Base-by-base conservation (phyloP, 2,888 invertebrate species). In the Blomia tropicalis region DNA sequence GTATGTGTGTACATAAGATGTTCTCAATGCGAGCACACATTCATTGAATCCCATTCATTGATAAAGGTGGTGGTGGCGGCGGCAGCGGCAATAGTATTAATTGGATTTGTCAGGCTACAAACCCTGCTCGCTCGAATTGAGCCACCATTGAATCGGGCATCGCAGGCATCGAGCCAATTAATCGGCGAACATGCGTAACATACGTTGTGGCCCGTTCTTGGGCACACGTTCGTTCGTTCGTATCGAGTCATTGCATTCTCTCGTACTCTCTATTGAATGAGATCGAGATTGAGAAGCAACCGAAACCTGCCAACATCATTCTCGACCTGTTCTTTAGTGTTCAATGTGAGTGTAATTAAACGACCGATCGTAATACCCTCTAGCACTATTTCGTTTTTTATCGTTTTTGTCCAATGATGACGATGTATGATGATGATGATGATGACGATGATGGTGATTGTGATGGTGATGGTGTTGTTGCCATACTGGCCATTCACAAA, bases 61-160 rank as follows among this genome's bases (percentile, higher is more conserved):
- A n/a, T n/a, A n/a, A n/a, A n/a, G n/a, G n/a, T n/a, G n/a, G n/a
- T 47, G 51, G 7, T 7, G 51, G 51, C 51, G n/a, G 22, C 11
- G n/a, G 51, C 7, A 7, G 7, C 51, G n/a, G 51, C 7, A 19
- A 19, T 7, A 22, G 14, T n/a, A 47, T 47, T 47, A 47, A 47
- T 47, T 47, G 51, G 51, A 47, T 47, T 47, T 47, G 51, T 19
- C 51, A 47, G 51, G 51, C 51, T 47, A 14, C n/a, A n/a, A n/a
- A n/a, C n/a, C n/a, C n/a, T n/a, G 51, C n/a, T 7, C 7, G 51
- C 14, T 22, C 51, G 51, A 27, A 11, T n/a, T 47, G 51, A 11
- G 27, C 7, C 51, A 47, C 14, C 41, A 41, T 41, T n/a, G 41
- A n/a, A 14, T n/a, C 41, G 14, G n/a, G 41, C 41, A 41, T 41